These are phyloP conservation scores for Drosophila kurseongensis DNA, from an alignment of 1,140 invertebrate genomes.

Conservation along the genomic window DNA sequence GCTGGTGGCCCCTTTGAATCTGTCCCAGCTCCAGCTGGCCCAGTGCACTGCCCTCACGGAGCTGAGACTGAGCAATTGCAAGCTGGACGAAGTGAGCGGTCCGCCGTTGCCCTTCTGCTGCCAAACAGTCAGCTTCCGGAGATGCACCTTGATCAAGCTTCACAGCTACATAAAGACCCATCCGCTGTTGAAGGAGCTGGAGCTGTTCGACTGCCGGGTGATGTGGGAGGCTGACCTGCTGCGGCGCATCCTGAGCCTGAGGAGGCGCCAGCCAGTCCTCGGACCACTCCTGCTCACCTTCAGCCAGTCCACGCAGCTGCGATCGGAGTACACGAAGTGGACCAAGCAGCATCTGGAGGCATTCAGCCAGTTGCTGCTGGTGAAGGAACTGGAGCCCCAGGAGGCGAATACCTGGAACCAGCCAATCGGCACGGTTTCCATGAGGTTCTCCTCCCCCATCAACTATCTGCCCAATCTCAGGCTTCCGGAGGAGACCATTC, in stretches of 20 bases:
- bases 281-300: slow-evolving; percentile 13
- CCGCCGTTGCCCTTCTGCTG: slow-evolving; percentile 35
- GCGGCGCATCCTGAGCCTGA: not conserved
- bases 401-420: slow-evolving; percentile 14
- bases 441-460: slow-evolving; percentile 42
- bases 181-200: slow-evolving; percentile 18
- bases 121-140: slow-evolving; percentile 14
- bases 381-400: slow-evolving; percentile 26
- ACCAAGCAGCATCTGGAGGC: not conserved
- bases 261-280: not conserved
- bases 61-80: slow-evolving; percentile 50
- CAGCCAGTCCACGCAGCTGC: slow-evolving; percentile 23
- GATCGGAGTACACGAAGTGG: slow-evolving; percentile 37
- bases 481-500: not conserved
- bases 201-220: slow-evolving; percentile 31
- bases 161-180: not conserved
- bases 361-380: slow-evolving; percentile 15
- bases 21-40: slow-evolving; percentile 28
- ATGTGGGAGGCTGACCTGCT: not conserved
- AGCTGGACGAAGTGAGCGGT: slow-evolving; percentile 2
- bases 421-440: slow-evolving; percentile 30
- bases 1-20: slow-evolving; percentile 18
- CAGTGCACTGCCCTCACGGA: slow-evolving; percentile 44
- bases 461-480: slow-evolving; percentile 11
- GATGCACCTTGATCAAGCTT: slow-evolving; percentile 21